Percentiles rank a stretch among this genome's conserved stretches.
Evolutionary conservation across 2,797 vertebrate genomes (phyloP).

Genomic region (Pterois miles): DNA sequence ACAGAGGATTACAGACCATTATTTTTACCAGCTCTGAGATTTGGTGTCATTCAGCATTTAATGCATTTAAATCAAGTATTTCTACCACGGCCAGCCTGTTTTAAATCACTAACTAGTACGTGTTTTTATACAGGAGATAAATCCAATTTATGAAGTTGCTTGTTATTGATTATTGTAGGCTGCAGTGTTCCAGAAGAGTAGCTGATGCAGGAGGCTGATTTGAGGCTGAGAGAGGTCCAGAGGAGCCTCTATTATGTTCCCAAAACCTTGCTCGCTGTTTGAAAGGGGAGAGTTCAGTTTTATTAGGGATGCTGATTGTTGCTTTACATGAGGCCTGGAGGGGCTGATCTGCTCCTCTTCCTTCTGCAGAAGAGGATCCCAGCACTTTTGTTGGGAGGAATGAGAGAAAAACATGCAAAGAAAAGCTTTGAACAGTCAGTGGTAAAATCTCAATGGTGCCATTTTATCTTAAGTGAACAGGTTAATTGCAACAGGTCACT

Average conservation of each 20-base stretch:
- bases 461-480: slow-evolving; percentile 3
- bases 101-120: slow-evolving; percentile 28
- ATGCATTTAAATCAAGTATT: slow-evolving; percentile 67
- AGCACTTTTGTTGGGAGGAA: slow-evolving; percentile 42
- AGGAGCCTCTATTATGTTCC: slow-evolving; percentile 36
- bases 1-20: slow-evolving; percentile 59
- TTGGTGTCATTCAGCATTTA: slow-evolving; percentile 56
- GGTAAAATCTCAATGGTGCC: neutral
- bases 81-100: slow-evolving; percentile 22
- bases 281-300: slow-evolving; percentile 50
- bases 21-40: slow-evolving; percentile 46
- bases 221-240: slow-evolving; percentile 8
- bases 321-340: slow-evolving; percentile 53
- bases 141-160: slow-evolving; percentile 47
- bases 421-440: neutral
- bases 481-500: slow-evolving; percentile 40
- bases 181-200: slow-evolving; percentile 21
- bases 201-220: slow-evolving; percentile 32
- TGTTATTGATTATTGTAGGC: slow-evolving; percentile 50
- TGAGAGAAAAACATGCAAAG: slow-evolving; percentile 15
- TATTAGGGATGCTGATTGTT: slow-evolving; percentile 61
- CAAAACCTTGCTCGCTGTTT: slow-evolving; percentile 24
- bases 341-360: slow-evolving; percentile 6
- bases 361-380: slow-evolving; percentile 33
- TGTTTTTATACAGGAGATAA: slow-evolving; percentile 35